phyloP scores from a whole-genome alignment of 2,888 invertebrate genomes.

The Microctonus aethiopoides region DNA sequence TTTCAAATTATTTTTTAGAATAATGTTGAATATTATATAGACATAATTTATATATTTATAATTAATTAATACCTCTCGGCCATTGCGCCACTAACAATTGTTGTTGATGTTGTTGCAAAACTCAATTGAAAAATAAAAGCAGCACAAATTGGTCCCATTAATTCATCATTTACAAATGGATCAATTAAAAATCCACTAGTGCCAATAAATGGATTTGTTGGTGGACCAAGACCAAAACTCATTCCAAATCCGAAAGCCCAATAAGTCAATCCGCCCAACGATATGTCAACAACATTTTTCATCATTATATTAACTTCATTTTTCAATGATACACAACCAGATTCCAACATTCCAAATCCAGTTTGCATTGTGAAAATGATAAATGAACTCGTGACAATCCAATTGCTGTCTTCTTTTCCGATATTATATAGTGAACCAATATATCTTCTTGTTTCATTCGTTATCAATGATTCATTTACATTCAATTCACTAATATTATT shows the following conservation, averaged over 20 bases:
- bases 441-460: constrained; percentile 47
- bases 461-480: constrained; percentile 39
- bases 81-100: constrained; percentile 94
- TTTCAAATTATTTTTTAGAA: not conserved
- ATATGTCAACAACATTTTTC: constrained; percentile 94
- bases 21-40: not conserved
- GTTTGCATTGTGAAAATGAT: constrained; percentile 96
- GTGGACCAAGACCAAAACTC: constrained; percentile 82
- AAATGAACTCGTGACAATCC: constrained; percentile 89
- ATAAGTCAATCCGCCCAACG: constrained; percentile 90
- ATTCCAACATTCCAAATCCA: constrained; percentile 93
- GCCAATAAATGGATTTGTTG: constrained; percentile 84
- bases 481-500: constrained; percentile 23
- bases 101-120: constrained; percentile 90
- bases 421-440: constrained; percentile 71
- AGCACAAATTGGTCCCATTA: constrained; percentile 88
- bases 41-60: not conserved
- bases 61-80: constrained; percentile 81
- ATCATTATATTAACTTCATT: constrained; percentile 98
- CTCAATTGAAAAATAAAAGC: constrained; percentile 92
- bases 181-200: constrained; percentile 84
- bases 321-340: constrained; percentile 91
- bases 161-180: constrained; percentile 76
- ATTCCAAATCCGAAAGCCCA: constrained; percentile 96
- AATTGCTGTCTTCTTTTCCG: constrained; percentile 84